phyloP scores from a whole-genome alignment of 2,888 invertebrate genomes.

The Chydorus sphaericus region DNA sequence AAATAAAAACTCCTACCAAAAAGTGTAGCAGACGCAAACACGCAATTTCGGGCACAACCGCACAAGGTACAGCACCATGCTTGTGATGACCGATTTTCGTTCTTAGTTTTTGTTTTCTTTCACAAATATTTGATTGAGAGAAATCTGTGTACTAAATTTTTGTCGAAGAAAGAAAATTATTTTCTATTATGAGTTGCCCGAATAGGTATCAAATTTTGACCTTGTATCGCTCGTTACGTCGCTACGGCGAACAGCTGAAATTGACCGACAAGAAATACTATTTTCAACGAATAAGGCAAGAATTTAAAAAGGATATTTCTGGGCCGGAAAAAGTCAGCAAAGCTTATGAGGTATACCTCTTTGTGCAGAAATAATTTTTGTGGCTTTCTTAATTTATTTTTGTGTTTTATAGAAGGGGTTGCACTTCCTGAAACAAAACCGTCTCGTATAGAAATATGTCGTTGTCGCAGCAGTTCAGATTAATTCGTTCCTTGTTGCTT shows the following conservation, averaged over 20 bases:
- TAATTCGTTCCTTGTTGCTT: neutral
- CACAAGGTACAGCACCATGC: too few species aligned
- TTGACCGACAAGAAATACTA: constrained; percentile 67
- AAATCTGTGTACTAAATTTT: too few species aligned
- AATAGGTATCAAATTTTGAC: constrained; percentile 40
- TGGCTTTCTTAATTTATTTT: constrained; percentile 21
- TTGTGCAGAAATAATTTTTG: neutral
- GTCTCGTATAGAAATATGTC: constrained; percentile 16
- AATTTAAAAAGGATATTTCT: constrained; percentile 54
- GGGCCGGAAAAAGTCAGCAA: constrained; percentile 36
- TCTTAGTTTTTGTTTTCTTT: too few species aligned
- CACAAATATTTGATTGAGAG: too few species aligned
- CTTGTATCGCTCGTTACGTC: constrained; percentile 62
- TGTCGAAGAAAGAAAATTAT: too few species aligned
- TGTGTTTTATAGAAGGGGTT: constrained; percentile 30
- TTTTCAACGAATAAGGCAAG: constrained; percentile 45
- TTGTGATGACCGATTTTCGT: too few species aligned
- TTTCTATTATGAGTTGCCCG: constrained; percentile 24
- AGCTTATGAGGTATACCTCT: constrained; percentile 3
- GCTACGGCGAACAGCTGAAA: constrained; percentile 59
- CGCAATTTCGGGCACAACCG: too few species aligned
- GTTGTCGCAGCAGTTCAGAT: too few species aligned
- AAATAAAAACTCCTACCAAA: too few species aligned
- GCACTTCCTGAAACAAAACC: constrained; percentile 23
- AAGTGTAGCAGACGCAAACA: too few species aligned